phyloP scores from a whole-genome alignment of 2,113 vertebrate genomes.

The Morone saxatilis region DNA sequence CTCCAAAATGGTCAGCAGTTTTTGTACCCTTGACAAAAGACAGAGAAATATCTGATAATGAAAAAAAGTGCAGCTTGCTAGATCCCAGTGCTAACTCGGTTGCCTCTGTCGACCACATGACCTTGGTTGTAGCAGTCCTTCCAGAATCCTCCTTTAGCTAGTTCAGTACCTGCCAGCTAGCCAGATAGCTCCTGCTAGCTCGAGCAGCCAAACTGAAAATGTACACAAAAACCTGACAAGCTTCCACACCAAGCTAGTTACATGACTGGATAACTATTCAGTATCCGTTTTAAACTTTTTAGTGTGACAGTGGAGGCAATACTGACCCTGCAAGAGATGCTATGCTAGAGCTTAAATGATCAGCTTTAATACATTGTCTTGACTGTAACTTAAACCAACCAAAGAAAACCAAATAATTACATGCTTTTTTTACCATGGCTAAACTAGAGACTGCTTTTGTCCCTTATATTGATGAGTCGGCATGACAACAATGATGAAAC shows the following conservation, averaged over 20 bases:
- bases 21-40: background rate
- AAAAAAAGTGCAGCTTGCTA: background rate
- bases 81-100: background rate
- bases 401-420: background rate
- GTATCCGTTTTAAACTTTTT: no score
- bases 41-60: background rate
- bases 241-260: background rate
- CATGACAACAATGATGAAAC: background rate
- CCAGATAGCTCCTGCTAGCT: background rate
- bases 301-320: no score
- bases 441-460: background rate
- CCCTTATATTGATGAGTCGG: background rate
- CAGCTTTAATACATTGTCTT: background rate
- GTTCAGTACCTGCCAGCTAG: no score
- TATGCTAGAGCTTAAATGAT: no score
- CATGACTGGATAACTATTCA: no score
- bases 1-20: background rate
- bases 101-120: background rate
- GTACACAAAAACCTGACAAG: background rate
- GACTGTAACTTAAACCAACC: background rate
- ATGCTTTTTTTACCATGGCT: background rate
- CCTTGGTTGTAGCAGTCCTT: background rate
- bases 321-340: no score
- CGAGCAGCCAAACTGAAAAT: background rate
- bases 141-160: no score